Base-by-base conservation (phyloP, 2,888 invertebrate genomes). In the Sphaerophoria taeniata region DNA sequence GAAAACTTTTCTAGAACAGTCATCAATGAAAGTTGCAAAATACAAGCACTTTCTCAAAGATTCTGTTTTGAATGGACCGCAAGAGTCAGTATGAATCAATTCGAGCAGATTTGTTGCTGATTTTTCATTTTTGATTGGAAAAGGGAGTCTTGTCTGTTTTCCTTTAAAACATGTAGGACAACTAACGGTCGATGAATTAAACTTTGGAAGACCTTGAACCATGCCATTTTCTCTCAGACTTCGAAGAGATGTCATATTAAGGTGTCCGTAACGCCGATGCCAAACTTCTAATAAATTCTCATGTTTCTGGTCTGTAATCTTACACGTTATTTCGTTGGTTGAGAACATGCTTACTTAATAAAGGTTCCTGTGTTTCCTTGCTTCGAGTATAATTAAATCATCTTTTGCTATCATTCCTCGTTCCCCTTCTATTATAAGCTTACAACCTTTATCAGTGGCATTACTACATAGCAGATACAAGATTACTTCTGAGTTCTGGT, bases 401-500 rank as follows among this genome's bases (percentile, higher is more conserved):
- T 39, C 16, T 36, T 39, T 36, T 16, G 39, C 14, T 58, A 58
- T 58, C 9, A 16, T 34, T 11, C 36, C 58, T 36, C 36, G 36
- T 14, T 36, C 14, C 16, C 58, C 36, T 58, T 58, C 58, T 58
- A 39, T 58, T 1, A 58, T 39, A 11, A 58, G 7, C 12, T 39
- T 58, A 6, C 39, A 58, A 39, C 39, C 24, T 3, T 58, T 58
- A 58, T 58, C 58, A 4, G 53, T n/a, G 0, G 61, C 72, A 4
- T 65, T 73, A 24, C 55, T 73, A n/a, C n/a, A n/a, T n/a, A 1
- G 73, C 63, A 11, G 56, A 65, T 12, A 56, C 14, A n/a, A 74
- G 65, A 74, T 65, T 67, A 39, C 58, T 58, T 9, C 58, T 75
- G 33, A 67, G 67, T 4, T 51, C 58, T 12, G 75, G 49, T 36